phyloP scores from a whole-genome alignment of 2,797 vertebrate species.

The Syngnathus rostellatus region DNA sequence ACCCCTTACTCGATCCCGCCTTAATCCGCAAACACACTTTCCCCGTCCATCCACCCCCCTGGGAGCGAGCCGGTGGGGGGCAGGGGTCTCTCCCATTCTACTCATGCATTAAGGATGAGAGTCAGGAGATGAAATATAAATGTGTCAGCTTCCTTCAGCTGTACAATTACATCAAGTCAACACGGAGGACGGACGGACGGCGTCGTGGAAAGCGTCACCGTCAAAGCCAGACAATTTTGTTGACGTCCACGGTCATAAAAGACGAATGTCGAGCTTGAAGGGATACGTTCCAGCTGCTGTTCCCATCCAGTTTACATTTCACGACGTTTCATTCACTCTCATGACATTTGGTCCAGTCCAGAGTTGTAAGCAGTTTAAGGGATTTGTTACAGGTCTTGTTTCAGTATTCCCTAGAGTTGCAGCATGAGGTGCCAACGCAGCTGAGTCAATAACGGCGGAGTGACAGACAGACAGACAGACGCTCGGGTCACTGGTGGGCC shows the following conservation, averaged over 20 bases:
- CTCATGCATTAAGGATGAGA: slow-evolving; percentile 68
- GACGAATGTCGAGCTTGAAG: neutral
- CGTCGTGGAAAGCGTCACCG: neutral
- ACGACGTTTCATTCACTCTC: neutral
- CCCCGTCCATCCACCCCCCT: slow-evolving; percentile 15
- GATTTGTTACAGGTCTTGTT: slow-evolving; percentile 3
- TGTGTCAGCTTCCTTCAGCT: slow-evolving; percentile 48
- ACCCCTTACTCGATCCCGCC: slow-evolving; percentile 46
- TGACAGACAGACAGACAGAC: neutral
- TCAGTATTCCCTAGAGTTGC: neutral
- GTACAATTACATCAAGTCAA: slow-evolving; percentile 56
- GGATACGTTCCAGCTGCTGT: neutral
- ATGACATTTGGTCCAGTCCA: neutral
- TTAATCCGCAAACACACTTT: slow-evolving; percentile 31
- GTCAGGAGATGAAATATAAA: slow-evolving; percentile 67
- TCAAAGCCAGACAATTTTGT: neutral
- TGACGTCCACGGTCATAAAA: neutral
- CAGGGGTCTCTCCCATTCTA: slow-evolving; percentile 42
- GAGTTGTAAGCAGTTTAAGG: neutral
- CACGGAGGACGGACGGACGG: slow-evolving; percentile 4
- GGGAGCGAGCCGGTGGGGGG: slow-evolving; percentile 1
- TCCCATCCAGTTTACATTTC: neutral
- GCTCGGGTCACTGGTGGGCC: slow-evolving; percentile 23
- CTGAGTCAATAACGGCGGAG: slow-evolving; percentile 6
- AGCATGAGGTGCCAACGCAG: neutral